These are phyloP conservation scores for Suncus etruscus DNA, from an alignment of 2,113 vertebrate genomes.

Conservation along the genomic window DNA sequence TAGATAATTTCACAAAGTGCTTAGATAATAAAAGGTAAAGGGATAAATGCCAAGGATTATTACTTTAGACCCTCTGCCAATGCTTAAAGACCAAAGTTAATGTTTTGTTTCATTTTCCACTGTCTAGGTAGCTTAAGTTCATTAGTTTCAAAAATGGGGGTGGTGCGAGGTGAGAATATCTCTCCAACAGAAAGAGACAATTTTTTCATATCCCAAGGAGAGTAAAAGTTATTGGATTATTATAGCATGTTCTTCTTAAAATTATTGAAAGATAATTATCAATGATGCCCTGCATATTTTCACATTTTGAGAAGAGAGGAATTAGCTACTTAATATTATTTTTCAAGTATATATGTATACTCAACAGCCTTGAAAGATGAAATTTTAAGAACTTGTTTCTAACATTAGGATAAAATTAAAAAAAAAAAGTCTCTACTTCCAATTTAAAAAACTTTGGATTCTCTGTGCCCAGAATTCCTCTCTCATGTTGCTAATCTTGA, in stretches of 20 bases:
- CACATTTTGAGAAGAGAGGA: background rate
- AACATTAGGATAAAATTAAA: background rate
- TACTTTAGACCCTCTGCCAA: constrained; percentile 78
- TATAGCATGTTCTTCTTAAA: constrained; percentile 60
- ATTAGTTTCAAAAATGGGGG: constrained; percentile 73
- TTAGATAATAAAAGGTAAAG: constrained; percentile 82
- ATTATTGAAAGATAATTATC: constrained; percentile 44
- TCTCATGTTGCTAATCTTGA: background rate
- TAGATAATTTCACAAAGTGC: constrained; percentile 81
- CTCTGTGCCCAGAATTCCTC: background rate
- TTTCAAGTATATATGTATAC: constrained; percentile 12
- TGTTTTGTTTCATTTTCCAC: constrained; percentile 81
- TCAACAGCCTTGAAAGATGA: background rate
- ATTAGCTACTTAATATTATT: background rate
- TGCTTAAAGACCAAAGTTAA: constrained; percentile 81
- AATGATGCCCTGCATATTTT: background rate
- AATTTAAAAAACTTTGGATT: constrained; percentile 30
- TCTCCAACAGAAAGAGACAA: constrained; percentile 52
- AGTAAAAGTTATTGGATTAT: constrained; percentile 69
- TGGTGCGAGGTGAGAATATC: constrained; percentile 52
- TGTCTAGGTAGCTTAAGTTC: constrained; percentile 79
- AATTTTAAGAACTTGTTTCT: background rate
- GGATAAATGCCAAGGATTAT: constrained; percentile 80
- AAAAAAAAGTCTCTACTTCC: background rate
- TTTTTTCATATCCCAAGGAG: constrained; percentile 52